Evolutionary conservation across 2,113 vertebrate genomes (phyloP).

Genomic region (Heterotilapia buettikoferi): DNA sequence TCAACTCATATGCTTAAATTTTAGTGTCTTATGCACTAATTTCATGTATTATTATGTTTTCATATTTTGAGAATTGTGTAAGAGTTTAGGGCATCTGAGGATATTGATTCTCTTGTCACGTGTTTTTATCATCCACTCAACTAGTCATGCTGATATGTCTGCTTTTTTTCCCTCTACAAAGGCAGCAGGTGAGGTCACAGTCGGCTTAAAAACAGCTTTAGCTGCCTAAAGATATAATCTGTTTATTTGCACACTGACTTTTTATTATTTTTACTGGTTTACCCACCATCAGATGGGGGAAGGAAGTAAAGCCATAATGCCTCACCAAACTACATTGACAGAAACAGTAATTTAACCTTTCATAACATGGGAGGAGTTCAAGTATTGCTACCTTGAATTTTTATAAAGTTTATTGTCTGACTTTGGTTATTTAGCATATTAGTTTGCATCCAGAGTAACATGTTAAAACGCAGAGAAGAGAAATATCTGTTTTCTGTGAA

Average conservation of each 20-base stretch:
- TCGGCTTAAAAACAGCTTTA: neutral
- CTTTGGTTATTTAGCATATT: neutral
- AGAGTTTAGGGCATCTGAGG: neutral
- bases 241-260: neutral
- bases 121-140: neutral
- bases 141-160: neutral
- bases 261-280: neutral
- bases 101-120: neutral
- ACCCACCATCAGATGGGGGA: neutral
- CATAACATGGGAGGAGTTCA: neutral
- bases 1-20: neutral
- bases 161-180: neutral
- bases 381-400: neutral
- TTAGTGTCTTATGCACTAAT: neutral
- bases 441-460: neutral
- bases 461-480: neutral
- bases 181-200: neutral
- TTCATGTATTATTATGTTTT: neutral
- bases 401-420: neutral
- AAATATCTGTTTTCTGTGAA: neutral
- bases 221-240: neutral
- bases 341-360: neutral
- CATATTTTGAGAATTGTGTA: neutral
- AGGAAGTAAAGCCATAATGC: neutral
- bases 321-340: neutral